These are phyloP conservation scores for Pyrgus malvae DNA, from an alignment of 2,888 invertebrate species.

Conservation along the genomic window DNA sequence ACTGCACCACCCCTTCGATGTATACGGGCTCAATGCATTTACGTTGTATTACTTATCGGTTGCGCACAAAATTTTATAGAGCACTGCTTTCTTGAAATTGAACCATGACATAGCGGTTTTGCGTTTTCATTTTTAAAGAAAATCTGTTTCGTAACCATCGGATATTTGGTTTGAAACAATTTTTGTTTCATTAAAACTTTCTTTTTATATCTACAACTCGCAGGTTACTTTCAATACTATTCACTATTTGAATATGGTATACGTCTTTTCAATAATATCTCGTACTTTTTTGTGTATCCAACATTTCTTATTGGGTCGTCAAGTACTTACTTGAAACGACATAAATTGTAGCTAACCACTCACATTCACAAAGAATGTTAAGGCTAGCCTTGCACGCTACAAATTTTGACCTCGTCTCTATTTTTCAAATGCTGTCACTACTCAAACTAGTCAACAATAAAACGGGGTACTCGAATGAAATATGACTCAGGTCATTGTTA, in stretches of 20 bases:
- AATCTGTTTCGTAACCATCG: not conserved
- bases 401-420: conserved; percentile 17
- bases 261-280: too few relatives aligned
- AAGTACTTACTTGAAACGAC: conserved; percentile 12
- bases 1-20: conserved; percentile 43
- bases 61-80: conserved; percentile 25
- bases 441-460: conserved; percentile 2
- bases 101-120: conserved; percentile 15
- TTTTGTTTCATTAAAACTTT: too few relatives aligned
- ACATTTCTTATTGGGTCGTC: not conserved
- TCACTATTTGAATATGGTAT: too few relatives aligned
- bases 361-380: conserved; percentile 10
- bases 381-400: conserved; percentile 9
- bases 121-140: conserved; percentile 1
- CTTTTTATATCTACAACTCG: too few relatives aligned
- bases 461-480: conserved; percentile 10
- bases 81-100: conserved; percentile 15
- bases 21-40: conserved; percentile 46
- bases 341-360: conserved; percentile 11
- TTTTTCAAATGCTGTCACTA: conserved; percentile 13
- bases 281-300: not conserved
- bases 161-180: not conserved
- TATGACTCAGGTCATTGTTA: conserved; percentile 11
- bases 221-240: too few relatives aligned
- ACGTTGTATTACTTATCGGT: conserved; percentile 36